Base-by-base conservation (phyloP, 2,888 invertebrate species). In the Apantesis nais region DNA sequence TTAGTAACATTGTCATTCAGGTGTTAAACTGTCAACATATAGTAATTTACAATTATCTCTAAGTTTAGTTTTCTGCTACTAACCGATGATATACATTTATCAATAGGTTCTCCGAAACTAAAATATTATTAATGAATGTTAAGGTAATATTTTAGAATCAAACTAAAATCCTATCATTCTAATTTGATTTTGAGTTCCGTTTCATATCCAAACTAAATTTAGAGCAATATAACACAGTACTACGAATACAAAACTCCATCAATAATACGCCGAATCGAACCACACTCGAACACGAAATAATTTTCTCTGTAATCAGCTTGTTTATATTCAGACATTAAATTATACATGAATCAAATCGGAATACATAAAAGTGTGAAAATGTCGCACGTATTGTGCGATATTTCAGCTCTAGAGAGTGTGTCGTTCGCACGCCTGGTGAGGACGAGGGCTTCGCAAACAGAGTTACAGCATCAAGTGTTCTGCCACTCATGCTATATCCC, bases 301-400 rank as follows among this genome's bases (percentile, higher is more conserved):
- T 78, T 78, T 80, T 70, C 64, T 64, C 71, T 22, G 74, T 82
- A 82, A 82, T 82, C 82, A 79, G 77, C 80, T 79, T 80, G 78
- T 82, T 82, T 82, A 82, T 82, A 82, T 82, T 82, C 81, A 79
- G 80, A 82, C 80, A 82, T 82, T 82, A 82, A 82, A 82, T 80
- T 79, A 82, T 82, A 82, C 81, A 81, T 80, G 82, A 77, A 80
- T 81, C 81, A 82, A 81, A 81, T 82, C 74, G 75, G 82, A 81
- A 81, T 80, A 83, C 75, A 81, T 78, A 83, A 82, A 82, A 81
- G 77, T 81, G 79, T 77, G 82, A 78, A 81, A 82, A 78, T 74
- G 77, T 81, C 74, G 74, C 77, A 73, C 62, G 79, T 82, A 80
- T 79, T 83, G 81, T 77, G 67, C 76, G 83, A 81, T 83, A 83